Conservation (phyloP, 2,888 invertebrate genomes). For the Penaeus monodon region DNA sequence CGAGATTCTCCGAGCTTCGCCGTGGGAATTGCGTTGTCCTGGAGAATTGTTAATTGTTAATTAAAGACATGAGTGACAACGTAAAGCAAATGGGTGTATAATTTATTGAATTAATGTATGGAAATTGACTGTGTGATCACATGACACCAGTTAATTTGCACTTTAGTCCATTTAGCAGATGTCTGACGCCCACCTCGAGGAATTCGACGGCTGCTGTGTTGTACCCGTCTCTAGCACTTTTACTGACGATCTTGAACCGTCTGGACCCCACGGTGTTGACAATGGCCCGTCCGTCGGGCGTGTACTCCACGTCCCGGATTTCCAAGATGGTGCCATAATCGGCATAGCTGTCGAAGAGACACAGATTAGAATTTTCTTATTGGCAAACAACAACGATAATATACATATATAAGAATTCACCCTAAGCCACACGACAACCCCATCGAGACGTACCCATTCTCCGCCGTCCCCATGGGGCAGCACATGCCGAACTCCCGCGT, state of each 20-base stretch:
- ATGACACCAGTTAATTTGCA: no score
- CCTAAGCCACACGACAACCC: background rate
- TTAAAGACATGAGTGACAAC: no score
- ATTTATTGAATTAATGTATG: no score
- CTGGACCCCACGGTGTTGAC: constrained; percentile 86
- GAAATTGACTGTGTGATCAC: no score
- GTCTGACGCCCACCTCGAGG: constrained; percentile 72
- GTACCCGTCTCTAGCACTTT: constrained; percentile 84
- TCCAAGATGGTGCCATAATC: constrained; percentile 88
- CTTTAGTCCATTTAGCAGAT: no score
- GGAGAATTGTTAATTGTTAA: constrained; percentile 4
- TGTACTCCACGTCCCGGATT: constrained; percentile 84
- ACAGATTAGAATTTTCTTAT: background rate
- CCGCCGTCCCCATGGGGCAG: constrained; percentile 71
- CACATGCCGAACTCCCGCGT: constrained; percentile 87
- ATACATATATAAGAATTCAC: background rate
- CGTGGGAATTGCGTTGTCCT: constrained; percentile 32
- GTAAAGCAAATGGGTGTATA: no score
- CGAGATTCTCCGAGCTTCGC: constrained; percentile 65
- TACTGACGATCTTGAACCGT: constrained; percentile 82
- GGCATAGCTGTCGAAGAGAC: constrained; percentile 74
- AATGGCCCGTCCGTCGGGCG: constrained; percentile 88
- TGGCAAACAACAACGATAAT: constrained; percentile 35
- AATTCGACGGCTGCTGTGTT: constrained; percentile 86
- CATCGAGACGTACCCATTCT: constrained; percentile 69